Evolutionary conservation across 1,140 invertebrate species (phyloP).

Genomic region (Drosophila erecta): DNA sequence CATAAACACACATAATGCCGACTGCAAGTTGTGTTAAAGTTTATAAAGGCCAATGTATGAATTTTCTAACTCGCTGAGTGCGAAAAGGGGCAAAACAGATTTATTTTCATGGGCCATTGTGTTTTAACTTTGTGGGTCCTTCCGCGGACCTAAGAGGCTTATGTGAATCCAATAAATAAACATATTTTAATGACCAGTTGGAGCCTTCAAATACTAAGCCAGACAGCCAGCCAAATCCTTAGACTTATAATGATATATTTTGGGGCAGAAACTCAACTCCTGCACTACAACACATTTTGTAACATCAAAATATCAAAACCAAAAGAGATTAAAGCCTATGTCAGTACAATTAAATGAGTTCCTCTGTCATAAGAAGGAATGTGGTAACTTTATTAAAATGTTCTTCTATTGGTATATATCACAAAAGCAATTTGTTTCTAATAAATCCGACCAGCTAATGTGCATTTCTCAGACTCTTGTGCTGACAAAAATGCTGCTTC

Average conservation of each 20-base stretch:
- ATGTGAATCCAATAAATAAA: conserved; percentile 35
- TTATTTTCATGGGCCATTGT: conserved; percentile 34
- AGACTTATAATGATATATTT: not conserved
- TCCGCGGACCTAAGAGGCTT: not conserved
- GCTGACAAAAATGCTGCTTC: conserved; percentile 23
- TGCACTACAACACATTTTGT: too few relatives aligned
- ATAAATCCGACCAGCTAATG: conserved; percentile 55
- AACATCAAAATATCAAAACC: too few relatives aligned
- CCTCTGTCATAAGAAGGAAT: not conserved
- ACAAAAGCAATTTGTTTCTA: conserved; percentile 52
- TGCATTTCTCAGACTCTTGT: conserved; percentile 33
- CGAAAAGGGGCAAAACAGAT: conserved; percentile 27
- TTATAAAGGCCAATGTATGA: conserved; percentile 61
- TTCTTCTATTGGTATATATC: conserved; percentile 13
- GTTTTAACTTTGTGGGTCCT: conserved; percentile 38
- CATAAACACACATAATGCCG: conserved; percentile 58
- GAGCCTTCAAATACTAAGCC: conserved; percentile 10
- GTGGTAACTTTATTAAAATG: not conserved
- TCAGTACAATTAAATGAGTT: too few relatives aligned
- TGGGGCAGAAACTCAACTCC: not conserved
- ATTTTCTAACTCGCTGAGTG: conserved; percentile 35
- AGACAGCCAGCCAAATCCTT: not conserved
- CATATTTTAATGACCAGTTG: conserved; percentile 25
- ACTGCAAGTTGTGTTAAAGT: conserved; percentile 38
- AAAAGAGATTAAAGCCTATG: too few relatives aligned